Conservation (phyloP, 2,888 invertebrate genomes). For the Epinotia demarniana region DNA sequence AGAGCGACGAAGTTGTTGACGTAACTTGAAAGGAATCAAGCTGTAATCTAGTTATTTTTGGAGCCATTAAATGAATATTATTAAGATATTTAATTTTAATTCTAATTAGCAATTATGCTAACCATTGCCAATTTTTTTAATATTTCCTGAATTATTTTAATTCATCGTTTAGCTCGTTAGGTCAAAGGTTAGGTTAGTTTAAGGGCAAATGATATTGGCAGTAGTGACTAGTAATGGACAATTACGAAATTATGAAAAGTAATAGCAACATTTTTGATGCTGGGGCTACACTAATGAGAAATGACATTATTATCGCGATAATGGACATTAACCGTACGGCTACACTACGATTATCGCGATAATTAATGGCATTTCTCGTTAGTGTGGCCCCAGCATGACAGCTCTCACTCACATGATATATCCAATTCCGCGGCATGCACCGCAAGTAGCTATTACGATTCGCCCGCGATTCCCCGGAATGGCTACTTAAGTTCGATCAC, state of each 20-base stretch:
- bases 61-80: not conserved
- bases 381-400: too few species aligned
- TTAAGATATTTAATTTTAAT: not conserved
- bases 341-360: too few species aligned
- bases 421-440: constrained; percentile 27
- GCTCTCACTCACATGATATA: constrained; percentile 1
- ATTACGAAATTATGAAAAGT: not conserved
- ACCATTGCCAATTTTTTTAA: not conserved
- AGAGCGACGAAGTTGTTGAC: constrained; percentile 12
- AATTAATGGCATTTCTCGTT: too few species aligned
- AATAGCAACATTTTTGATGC: not conserved
- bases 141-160: too few species aligned
- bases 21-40: constrained; percentile 25
- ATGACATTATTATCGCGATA: too few species aligned
- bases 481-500: constrained; percentile 42
- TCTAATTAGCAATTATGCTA: not conserved
- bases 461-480: constrained; percentile 31
- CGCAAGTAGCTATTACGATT: constrained; percentile 33
- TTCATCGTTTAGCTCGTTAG: too few species aligned
- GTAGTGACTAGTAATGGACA: not conserved
- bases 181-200: not conserved
- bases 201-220: not conserved
- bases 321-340: too few species aligned
- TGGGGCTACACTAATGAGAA: too few species aligned
- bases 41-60: constrained; percentile 1